Percentiles rank a stretch among this genome's conserved stretches.
phyloP scores from a whole-genome alignment of 2,888 invertebrate species.

The Nymphalis c-album region DNA sequence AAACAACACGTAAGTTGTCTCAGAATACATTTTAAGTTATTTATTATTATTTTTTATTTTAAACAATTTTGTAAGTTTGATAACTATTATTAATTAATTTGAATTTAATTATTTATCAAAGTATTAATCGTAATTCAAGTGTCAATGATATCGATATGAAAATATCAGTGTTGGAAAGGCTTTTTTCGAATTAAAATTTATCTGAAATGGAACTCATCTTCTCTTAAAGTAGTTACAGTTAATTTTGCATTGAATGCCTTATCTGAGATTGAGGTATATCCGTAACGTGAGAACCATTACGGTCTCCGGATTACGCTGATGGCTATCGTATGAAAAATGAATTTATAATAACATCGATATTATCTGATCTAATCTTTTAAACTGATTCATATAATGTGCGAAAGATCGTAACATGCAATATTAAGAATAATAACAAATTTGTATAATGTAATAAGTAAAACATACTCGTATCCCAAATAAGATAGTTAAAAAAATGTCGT shows the following conservation, averaged over 20 bases:
- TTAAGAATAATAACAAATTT: neutral
- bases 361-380: conserved; percentile 58
- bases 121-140: too few relatives aligned
- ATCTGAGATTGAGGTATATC: conserved; percentile 64
- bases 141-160: too few relatives aligned
- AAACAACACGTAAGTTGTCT: neutral
- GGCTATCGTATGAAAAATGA: conserved; percentile 69
- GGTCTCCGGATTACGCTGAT: conserved; percentile 72
- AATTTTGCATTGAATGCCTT: conserved; percentile 71
- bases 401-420: neutral
- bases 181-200: neutral
- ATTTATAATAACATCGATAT: conserved; percentile 72
- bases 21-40: neutral
- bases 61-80: neutral
- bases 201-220: conserved; percentile 41
- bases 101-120: too few relatives aligned
- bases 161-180: neutral
- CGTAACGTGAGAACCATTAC: conserved; percentile 74
- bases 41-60: neutral
- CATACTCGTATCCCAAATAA: neutral
- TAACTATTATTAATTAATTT: neutral
- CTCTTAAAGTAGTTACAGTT: conserved; percentile 60
- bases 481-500: too few relatives aligned
- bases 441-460: neutral
- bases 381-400: neutral